Base-by-base conservation (phyloP, 2,797 vertebrate species). In the Novumbra hubbsi region DNA sequence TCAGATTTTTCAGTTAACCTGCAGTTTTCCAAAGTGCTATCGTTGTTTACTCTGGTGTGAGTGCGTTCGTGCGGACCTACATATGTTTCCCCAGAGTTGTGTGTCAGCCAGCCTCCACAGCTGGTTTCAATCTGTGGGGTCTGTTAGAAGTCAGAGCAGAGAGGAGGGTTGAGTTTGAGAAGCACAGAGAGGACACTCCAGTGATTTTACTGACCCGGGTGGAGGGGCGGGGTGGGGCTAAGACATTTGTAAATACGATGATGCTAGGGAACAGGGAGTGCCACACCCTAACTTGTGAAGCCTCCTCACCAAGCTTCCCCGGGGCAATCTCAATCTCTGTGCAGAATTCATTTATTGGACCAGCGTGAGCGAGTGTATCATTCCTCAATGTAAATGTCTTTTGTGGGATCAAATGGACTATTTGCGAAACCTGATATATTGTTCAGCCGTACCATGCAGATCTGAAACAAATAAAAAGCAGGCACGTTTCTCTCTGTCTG, bases 71-170 rank as follows among this genome's bases (percentile, higher is more conserved):
- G 55, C 8, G 19, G 9, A 24, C 4, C 3, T 11, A 17, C 24
- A 17, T 60, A 24, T 24, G 21, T 12, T 52, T 60, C 55, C 52
- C 16, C 32, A 17, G 19, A 7, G 32, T 82, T 70, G 63, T 68
- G 78, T 63, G 21, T 15, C 75, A 71, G 90, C 90, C 90, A 90
- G 64, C 67, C 80, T 77, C 80, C 86, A 80, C 92, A 92, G 91
- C 92, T 93, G 92, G 86, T 86, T 88, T 85, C 88, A 91, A 90
- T 92, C 86, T 86, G 79, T 86, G 41, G 17, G 69, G 79, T 78
- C 74, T 69, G 73, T 76, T 28, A 76, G 71, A 80, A 82, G 80
- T 81, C 80, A 73, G 74, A 55, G 71, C 34, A 84, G 83, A 86
- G 81, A 83, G 78, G 80, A 86, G 78, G 82, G 76, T 27, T 50